A percentile compares a stretch with the other conserved stretches of the same genome.
Evolutionary conservation across 2,113 vertebrate genomes (phyloP).

Genomic region (Loxodonta africana): DNA sequence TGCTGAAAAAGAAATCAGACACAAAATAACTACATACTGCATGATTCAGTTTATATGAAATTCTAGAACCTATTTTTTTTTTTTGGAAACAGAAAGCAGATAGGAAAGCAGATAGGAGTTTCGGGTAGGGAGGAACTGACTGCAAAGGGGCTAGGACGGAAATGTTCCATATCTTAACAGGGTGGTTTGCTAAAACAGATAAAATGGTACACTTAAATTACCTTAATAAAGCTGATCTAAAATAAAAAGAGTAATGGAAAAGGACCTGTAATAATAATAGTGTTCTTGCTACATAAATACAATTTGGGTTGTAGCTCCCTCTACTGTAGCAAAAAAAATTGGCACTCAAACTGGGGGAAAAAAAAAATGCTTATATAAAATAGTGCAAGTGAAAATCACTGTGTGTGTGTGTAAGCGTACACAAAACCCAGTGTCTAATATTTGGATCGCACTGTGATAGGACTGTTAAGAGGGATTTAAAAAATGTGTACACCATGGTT

Average conservation of each 20-base stretch:
- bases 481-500: neutral
- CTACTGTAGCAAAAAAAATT: slow-evolving; percentile 35
- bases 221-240: neutral
- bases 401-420: neutral
- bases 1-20: neutral
- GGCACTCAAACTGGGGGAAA: slow-evolving; percentile 34
- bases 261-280: neutral
- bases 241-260: neutral
- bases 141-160: neutral
- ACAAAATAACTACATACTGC: neutral
- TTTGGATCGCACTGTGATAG: neutral
- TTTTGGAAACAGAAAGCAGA: neutral
- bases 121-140: neutral
- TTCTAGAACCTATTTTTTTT: neutral
- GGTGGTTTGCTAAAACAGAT: neutral
- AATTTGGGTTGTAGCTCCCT: slow-evolving; percentile 69
- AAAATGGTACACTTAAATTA: neutral
- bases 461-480: neutral
- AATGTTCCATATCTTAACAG: neutral
- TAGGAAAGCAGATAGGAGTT: neutral
- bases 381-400: neutral
- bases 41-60: neutral
- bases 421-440: neutral
- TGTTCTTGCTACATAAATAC: neutral
- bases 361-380: neutral